Percentiles rank a stretch among this genome's conserved stretches.
These are phyloP conservation scores for Ardeotis arabs DNA, from an alignment of 2,113 vertebrate genomes.

Conservation along the genomic window DNA sequence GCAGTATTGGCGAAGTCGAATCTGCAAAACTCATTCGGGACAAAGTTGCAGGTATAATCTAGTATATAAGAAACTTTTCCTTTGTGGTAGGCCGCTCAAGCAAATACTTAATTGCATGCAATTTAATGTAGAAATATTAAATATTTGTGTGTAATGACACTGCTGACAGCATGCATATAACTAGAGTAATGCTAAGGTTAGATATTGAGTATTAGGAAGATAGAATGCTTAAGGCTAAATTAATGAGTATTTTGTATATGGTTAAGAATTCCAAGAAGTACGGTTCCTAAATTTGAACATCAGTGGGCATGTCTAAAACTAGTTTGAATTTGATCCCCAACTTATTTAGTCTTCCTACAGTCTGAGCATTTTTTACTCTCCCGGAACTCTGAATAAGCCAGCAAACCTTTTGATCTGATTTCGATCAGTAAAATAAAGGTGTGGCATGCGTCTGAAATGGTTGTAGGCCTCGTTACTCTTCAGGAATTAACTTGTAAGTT, in stretches of 20 bases:
- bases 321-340: background rate
- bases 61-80: background rate
- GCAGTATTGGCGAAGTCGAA: conserved; percentile 97
- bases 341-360: background rate
- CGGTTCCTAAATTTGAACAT: background rate
- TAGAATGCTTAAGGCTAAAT: background rate
- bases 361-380: background rate
- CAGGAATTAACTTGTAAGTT: background rate
- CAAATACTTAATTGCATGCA: background rate
- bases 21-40: conserved; percentile 98
- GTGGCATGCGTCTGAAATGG: background rate
- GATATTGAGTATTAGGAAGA: background rate
- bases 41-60: conserved; percentile 92
- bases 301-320: background rate
- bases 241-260: background rate
- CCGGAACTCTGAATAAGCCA: background rate
- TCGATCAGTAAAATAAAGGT: background rate
- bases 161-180: background rate
- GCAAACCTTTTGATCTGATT: background rate
- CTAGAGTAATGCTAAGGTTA: background rate
- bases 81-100: background rate
- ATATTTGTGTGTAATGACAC: background rate
- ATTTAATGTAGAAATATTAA: background rate
- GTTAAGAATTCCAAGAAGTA: background rate
- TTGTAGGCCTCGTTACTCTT: background rate